Percentiles rank a stretch among this genome's conserved stretches.
Evolutionary conservation across 2,113 vertebrate genomes (phyloP).

Genomic region (Campylorhamphus procurvoides): DNA sequence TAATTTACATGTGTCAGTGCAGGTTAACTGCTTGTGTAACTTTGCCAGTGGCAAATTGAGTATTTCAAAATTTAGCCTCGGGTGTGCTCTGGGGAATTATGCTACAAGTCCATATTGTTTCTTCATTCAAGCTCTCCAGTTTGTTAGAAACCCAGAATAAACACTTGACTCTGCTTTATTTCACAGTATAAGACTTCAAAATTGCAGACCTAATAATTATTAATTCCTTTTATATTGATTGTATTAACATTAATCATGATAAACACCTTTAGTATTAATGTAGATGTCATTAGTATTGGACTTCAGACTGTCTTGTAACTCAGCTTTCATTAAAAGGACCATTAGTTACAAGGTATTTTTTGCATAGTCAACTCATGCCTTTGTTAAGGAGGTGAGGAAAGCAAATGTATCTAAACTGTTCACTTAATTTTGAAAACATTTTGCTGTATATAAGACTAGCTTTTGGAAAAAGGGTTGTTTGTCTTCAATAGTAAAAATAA

Average conservation of each 20-base stretch:
- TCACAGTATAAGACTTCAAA: slow-evolving; percentile 26
- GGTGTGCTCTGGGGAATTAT: neutral
- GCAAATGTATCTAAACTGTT: neutral
- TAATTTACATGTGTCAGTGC: neutral
- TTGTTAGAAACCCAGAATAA: slow-evolving; percentile 8
- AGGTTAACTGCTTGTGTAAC: neutral
- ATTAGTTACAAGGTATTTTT: slow-evolving; percentile 9
- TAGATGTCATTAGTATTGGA: neutral
- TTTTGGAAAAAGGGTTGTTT: neutral
- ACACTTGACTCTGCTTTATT: neutral
- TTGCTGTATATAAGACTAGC: neutral
- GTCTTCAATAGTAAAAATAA: neutral
- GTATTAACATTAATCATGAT: slow-evolving; percentile 50
- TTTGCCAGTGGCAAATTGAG: neutral
- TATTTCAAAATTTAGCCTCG: neutral
- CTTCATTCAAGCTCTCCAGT: neutral
- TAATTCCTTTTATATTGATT: slow-evolving; percentile 43
- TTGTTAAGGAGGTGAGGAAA: neutral
- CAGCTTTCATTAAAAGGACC: slow-evolving; percentile 19
- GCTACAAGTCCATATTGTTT: neutral
- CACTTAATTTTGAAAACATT: neutral
- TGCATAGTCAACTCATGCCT: neutral
- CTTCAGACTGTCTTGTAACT: neutral
- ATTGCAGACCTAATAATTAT: slow-evolving; percentile 19
- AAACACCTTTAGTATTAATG: slow-evolving; percentile 19